phyloP scores from a whole-genome alignment of 2,888 invertebrate species.

The Tiliacea citrago region DNA sequence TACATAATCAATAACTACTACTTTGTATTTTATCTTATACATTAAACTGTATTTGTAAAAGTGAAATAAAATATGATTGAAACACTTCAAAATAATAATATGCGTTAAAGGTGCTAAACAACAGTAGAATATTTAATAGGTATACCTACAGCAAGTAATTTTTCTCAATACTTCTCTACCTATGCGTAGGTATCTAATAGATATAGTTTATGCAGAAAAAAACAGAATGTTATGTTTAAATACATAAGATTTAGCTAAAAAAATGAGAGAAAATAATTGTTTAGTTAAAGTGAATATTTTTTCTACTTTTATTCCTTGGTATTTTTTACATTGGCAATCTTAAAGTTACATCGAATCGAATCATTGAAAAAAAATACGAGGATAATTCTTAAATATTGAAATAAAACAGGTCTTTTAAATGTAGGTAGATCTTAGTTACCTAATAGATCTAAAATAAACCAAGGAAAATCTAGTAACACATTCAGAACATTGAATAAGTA shows the following conservation, averaged over 20 bases:
- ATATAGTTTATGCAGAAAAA: background rate
- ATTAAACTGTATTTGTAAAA: background rate
- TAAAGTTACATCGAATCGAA: background rate
- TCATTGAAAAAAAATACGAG: background rate
- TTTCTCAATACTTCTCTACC: background rate
- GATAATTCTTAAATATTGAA: too few relatives aligned
- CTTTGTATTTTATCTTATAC: background rate
- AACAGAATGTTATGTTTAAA: background rate
- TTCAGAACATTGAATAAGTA: background rate
- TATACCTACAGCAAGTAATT: background rate
- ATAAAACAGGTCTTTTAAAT: background rate
- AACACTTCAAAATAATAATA: background rate
- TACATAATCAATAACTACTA: slow-evolving; percentile 18
- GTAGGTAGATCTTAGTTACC: background rate
- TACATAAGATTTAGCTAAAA: background rate
- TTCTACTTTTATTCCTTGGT: background rate
- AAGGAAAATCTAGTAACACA: background rate
- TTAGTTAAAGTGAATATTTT: background rate
- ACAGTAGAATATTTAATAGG: background rate
- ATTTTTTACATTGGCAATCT: slow-evolving; percentile 27
- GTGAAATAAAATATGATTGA: background rate
- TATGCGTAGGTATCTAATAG: background rate
- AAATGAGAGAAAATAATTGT: background rate
- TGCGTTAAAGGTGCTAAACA: background rate
- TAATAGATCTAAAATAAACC: background rate